Evolutionary conservation across 2,113 vertebrate genomes (phyloP).

Genomic region (Xiphorhynchus elegans): DNA sequence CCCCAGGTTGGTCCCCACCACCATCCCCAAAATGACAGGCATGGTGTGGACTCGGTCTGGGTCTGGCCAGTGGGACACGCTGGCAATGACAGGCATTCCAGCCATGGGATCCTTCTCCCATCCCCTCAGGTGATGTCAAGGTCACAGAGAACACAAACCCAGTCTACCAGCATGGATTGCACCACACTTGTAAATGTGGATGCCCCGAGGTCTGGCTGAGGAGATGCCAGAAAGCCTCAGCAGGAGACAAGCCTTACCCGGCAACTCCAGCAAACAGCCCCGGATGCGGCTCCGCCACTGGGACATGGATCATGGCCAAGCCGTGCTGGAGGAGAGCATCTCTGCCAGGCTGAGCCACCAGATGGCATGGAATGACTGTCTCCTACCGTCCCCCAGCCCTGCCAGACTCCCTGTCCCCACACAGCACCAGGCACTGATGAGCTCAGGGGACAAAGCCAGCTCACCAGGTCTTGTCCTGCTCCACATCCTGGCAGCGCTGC

Average conservation of each 20-base stretch:
- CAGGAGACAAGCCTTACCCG: background rate
- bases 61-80: fast-evolving
- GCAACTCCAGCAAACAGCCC: background rate
- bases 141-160: background rate
- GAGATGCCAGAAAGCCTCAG: background rate
- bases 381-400: background rate
- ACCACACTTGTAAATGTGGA: background rate
- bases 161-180: background rate
- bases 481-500: background rate
- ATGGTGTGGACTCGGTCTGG: fast-evolving
- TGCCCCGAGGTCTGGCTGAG: background rate
- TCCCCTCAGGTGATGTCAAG: fast-evolving
- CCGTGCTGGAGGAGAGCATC: background rate
- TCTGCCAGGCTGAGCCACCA: background rate
- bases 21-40: fast-evolving
- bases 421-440: background rate
- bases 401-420: background rate
- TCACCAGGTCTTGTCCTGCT: background rate
- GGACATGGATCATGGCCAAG: fast-evolving
- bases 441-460: background rate
- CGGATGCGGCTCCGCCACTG: fast-evolving
- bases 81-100: fast-evolving
- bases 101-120: background rate
- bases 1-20: background rate
- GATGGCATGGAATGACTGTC: background rate